These are phyloP conservation scores for Chunga burmeisteri DNA, from an alignment of 2,113 vertebrate species.

Conservation along the genomic window DNA sequence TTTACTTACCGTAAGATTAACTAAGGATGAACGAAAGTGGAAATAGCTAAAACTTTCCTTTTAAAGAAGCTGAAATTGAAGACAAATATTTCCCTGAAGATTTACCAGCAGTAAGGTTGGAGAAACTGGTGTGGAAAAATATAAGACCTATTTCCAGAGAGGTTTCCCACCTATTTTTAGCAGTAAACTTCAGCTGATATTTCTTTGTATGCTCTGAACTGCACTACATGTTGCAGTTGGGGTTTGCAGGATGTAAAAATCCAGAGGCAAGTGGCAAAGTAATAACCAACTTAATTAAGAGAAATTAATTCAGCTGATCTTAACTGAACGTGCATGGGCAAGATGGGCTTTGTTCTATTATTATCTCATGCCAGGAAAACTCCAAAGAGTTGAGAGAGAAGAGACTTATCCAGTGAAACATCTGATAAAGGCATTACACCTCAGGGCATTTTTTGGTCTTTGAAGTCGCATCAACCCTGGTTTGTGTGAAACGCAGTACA, in stretches of 20 bases:
- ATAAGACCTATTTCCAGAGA: neutral
- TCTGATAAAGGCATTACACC: neutral
- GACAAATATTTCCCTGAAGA: conserved; percentile 6
- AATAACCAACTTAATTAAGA: conserved; percentile 9
- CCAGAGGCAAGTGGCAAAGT: neutral
- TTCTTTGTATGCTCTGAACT: neutral
- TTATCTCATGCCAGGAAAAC: conserved; percentile 2
- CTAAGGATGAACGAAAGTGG: neutral
- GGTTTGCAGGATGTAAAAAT: neutral
- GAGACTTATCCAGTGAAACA: neutral
- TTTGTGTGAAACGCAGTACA: neutral
- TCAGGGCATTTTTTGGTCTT: neutral
- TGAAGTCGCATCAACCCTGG: neutral
- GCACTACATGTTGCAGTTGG: neutral
- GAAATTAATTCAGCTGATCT: conserved; percentile 23
- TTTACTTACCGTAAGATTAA: neutral
- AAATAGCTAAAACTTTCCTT: conserved; percentile 5
- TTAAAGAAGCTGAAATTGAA: conserved; percentile 3
- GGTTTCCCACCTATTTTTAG: neutral
- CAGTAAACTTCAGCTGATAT: neutral
- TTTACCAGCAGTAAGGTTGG: neutral
- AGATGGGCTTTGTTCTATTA: neutral
- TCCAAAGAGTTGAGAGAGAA: neutral
- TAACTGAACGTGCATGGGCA: neutral
- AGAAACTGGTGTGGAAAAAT: neutral